phyloP scores from a whole-genome alignment of 2,113 vertebrate genomes.

The Xiphophorus hellerii region DNA sequence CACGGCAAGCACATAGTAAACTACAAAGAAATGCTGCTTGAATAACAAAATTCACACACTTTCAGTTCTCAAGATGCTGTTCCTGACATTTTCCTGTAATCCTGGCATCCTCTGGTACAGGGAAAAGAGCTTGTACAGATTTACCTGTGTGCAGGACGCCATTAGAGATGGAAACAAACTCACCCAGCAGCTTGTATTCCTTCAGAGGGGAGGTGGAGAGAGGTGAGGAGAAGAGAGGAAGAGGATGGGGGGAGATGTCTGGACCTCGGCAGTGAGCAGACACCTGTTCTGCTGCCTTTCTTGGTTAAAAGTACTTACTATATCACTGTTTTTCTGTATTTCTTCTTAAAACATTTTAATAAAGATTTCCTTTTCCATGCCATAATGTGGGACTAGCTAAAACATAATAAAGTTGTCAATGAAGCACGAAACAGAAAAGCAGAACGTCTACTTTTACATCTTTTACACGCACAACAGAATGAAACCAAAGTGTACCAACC shows the following conservation, averaged over 20 bases:
- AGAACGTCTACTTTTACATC: constrained; percentile 31
- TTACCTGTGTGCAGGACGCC: constrained; percentile 66
- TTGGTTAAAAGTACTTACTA: constrained; percentile 62
- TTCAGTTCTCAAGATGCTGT: constrained; percentile 26
- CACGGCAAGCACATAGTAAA: constrained; percentile 26
- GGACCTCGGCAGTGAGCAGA: constrained; percentile 23
- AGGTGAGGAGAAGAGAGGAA: constrained; percentile 8
- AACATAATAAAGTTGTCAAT: constrained; percentile 14
- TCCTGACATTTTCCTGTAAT: constrained; percentile 13
- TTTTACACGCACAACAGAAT: constrained; percentile 45
- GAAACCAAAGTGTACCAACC: constrained; percentile 84
- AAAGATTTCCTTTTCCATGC: not conserved
- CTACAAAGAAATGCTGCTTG: constrained; percentile 22
- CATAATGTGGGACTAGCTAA: not conserved
- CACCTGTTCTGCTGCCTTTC: constrained; percentile 22
- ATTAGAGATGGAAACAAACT: constrained; percentile 52
- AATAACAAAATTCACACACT: constrained; percentile 33
- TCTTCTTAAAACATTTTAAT: not conserved
- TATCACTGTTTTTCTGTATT: constrained; percentile 31
- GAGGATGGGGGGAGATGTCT: constrained; percentile 15
- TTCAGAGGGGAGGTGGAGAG: constrained; percentile 20
- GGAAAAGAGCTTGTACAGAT: constrained; percentile 4
- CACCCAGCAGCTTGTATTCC: constrained; percentile 59
- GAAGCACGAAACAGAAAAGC: constrained; percentile 25
- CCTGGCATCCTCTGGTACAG: constrained; percentile 1